phyloP scores from a whole-genome alignment of 2,888 invertebrate species.

The Temnothorax unifasciatus region DNA sequence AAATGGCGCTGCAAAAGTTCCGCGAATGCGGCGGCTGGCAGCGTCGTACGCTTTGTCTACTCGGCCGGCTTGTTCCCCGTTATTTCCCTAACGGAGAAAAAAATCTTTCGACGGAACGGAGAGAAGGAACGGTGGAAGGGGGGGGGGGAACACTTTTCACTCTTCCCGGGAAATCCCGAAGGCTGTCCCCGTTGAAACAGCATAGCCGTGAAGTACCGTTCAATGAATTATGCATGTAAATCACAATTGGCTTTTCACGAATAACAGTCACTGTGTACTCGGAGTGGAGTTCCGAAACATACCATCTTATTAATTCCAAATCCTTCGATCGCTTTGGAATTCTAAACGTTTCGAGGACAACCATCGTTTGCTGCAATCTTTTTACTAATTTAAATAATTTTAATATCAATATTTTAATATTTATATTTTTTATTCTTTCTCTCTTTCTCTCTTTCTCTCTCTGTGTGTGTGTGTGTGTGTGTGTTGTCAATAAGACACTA shows the following conservation, averaged over 20 bases:
- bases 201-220: conserved; percentile 29
- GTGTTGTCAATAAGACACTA: neutral
- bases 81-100: conserved; percentile 1
- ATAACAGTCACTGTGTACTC: neutral
- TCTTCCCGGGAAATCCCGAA: neutral
- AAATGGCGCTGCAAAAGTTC: conserved; percentile 53
- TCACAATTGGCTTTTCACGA: conserved; percentile 34
- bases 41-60: conserved; percentile 42
- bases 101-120: neutral
- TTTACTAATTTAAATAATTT: neutral
- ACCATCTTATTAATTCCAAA: conserved; percentile 25
- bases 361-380: too few species aligned
- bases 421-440: neutral
- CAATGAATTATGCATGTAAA: conserved; percentile 45
- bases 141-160: conserved; percentile 13
- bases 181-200: neutral
- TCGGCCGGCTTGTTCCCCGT: neutral
- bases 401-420: conserved; percentile 4
- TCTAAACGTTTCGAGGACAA: neutral
- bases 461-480: too few species aligned
- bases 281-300: neutral
- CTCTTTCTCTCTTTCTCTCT: too few species aligned
- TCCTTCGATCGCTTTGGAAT: neutral
- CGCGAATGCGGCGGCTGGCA: conserved; percentile 37
- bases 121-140: neutral